Percentiles rank a stretch among this genome's conserved stretches.
These are phyloP conservation scores for Actinemys pallida DNA, from an alignment of 2,113 vertebrate genomes.

Conservation along the genomic window DNA sequence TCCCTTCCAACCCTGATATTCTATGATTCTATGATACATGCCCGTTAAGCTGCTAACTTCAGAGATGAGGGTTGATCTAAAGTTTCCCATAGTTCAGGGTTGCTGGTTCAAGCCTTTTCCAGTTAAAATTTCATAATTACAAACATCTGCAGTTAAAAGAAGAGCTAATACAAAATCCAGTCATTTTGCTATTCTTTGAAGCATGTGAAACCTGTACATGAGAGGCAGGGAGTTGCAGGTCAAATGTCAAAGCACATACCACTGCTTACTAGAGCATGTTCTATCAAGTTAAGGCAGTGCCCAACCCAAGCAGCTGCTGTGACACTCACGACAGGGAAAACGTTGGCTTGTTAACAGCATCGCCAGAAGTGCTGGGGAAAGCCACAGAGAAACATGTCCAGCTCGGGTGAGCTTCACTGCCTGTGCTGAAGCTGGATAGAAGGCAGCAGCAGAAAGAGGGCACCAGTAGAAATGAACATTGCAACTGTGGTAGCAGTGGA, in stretches of 20 bases:
- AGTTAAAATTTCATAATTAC: neutral
- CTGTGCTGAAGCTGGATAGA: neutral
- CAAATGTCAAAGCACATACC: slow-evolving; percentile 28
- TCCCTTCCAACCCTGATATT: too few species aligned
- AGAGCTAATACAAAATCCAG: neutral
- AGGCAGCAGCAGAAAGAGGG: neutral
- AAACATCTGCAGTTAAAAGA: neutral
- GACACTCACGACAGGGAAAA: slow-evolving; percentile 1
- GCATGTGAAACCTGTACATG: neutral
- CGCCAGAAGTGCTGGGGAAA: neutral
- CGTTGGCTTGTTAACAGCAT: neutral
- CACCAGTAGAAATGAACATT: neutral
- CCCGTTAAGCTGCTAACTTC: neutral
- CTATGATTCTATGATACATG: neutral
- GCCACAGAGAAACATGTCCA: neutral
- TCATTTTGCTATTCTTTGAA: neutral
- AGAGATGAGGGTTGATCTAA: neutral
- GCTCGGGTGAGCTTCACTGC: neutral
- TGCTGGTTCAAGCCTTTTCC: neutral
- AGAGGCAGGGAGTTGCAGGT: neutral
- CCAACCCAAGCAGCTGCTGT: neutral
- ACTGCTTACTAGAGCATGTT: neutral
- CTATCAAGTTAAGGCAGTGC: neutral
- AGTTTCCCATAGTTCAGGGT: fast-evolving
- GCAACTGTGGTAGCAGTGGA: neutral